A percentile compares a stretch with the other conserved stretches of the same genome.
These are phyloP conservation scores for Deladenus siricidicola DNA, from an alignment of 2,888 invertebrate species.

Conservation along the genomic window DNA sequence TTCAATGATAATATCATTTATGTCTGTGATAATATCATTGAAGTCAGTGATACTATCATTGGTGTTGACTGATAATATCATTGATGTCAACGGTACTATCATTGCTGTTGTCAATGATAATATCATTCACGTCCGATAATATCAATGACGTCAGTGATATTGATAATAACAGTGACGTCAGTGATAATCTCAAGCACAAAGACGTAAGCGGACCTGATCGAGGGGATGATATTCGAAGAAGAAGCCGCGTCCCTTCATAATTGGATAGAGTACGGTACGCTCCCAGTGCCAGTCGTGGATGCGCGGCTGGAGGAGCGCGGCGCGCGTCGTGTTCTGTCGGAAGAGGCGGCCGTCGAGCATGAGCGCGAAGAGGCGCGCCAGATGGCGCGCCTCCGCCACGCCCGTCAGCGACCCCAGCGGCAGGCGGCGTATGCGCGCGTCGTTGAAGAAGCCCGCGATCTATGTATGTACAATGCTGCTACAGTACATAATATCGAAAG, in stretches of 20 bases:
- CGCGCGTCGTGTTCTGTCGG: constrained; percentile 31
- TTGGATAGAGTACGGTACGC: constrained; percentile 40
- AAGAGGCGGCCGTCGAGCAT: constrained; percentile 35
- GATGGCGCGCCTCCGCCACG: constrained; percentile 32
- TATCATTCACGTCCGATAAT: no score
- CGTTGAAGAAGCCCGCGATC: constrained; percentile 33
- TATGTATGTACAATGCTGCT: no score
- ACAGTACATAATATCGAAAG: no score
- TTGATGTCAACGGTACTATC: no score
- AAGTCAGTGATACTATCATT: no score
- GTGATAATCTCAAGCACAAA: no score
- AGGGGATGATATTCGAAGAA: constrained; percentile 47
- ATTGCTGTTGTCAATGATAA: no score
- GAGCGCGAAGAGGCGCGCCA: constrained; percentile 37
- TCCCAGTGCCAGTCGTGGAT: constrained; percentile 46
- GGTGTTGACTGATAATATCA: no score
- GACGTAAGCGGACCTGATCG: constrained; percentile 26
- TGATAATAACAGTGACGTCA: no score
- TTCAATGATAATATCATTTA: no score
- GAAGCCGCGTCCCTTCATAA: constrained; percentile 49
- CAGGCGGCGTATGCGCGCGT: constrained; percentile 36
- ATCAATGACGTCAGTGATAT: no score
- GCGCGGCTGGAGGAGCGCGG: constrained; percentile 31
- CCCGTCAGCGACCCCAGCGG: constrained; percentile 40
- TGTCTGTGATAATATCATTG: no score